Conservation (phyloP, 2,888 invertebrate genomes). For the Matsumyia berberina region DNA sequence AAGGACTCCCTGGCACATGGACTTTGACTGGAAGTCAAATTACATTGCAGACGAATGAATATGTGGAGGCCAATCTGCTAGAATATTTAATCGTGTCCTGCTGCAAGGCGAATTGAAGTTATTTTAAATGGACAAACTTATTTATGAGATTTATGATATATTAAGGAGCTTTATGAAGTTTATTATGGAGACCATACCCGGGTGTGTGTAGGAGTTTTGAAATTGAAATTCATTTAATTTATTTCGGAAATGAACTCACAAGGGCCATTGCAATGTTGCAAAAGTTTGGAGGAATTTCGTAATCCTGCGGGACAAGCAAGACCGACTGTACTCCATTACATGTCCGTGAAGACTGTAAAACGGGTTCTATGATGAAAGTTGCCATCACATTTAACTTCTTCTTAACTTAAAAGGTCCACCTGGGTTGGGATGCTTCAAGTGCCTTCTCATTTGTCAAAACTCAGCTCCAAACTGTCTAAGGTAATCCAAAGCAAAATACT, state of each 20-base stretch:
- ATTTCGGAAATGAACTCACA: background rate
- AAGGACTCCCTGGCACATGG: slow-evolving; percentile 42
- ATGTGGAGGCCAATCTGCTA: slow-evolving; percentile 28
- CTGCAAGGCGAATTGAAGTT: slow-evolving; percentile 37
- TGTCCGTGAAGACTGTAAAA: too few species aligned
- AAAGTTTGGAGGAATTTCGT: background rate
- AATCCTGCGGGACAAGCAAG: background rate
- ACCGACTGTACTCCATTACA: background rate
- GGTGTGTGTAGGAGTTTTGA: background rate
- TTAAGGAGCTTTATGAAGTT: slow-evolving; percentile 44
- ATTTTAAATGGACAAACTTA: slow-evolving; percentile 55
- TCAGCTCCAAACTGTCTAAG: too few species aligned
- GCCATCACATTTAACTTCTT: too few species aligned
- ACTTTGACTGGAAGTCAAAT: slow-evolving; percentile 64
- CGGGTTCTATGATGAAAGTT: too few species aligned
- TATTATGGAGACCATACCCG: background rate
- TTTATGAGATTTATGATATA: slow-evolving; percentile 49
- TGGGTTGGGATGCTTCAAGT: too few species aligned
- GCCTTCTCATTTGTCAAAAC: too few species aligned
- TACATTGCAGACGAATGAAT: slow-evolving; percentile 14
- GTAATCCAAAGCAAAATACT: too few species aligned
- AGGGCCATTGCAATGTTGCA: background rate
- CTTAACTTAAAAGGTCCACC: too few species aligned
- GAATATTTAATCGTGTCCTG: slow-evolving; percentile 58
- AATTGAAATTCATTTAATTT: slow-evolving; percentile 1